Percentiles rank a stretch among this genome's conserved stretches.
Conservation (phyloP, 2,888 invertebrate species). For the Brachynemurus nebulosus region DNA sequence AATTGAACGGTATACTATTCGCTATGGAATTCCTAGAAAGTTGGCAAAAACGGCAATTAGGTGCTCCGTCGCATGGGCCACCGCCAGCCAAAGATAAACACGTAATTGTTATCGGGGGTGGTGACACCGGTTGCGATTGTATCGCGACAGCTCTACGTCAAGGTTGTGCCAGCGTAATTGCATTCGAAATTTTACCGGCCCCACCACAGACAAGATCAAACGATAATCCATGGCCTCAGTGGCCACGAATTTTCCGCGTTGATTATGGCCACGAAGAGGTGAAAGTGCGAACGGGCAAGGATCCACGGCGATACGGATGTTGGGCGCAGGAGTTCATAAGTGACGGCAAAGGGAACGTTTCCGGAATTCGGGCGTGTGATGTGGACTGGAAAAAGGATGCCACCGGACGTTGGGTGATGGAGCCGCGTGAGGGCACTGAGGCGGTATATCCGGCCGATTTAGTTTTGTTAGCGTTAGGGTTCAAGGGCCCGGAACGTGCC, state of each 20-base stretch:
- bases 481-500: slow-evolving; percentile 87
- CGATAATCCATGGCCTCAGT: slow-evolving; percentile 99
- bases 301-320: slow-evolving; percentile 87
- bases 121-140: slow-evolving; percentile 90
- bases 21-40: slow-evolving; percentile 96
- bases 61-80: slow-evolving; percentile 31
- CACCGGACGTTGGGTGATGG: slow-evolving; percentile 88
- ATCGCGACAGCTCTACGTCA: slow-evolving; percentile 92
- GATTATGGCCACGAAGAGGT: slow-evolving; percentile 98
- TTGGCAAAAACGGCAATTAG: slow-evolving; percentile 91
- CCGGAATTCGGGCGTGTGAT: slow-evolving; percentile 76
- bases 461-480: slow-evolving; percentile 96
- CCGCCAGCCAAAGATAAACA: slow-evolving; percentile 85
- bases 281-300: slow-evolving; percentile 68
- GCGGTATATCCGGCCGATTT: slow-evolving; percentile 75
- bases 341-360: slow-evolving; percentile 78
- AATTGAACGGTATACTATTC: slow-evolving; percentile 87
- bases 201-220: slow-evolving; percentile 66
- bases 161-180: slow-evolving; percentile 80
- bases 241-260: slow-evolving; percentile 89
- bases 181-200: slow-evolving; percentile 94
- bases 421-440: slow-evolving; percentile 66
- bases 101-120: slow-evolving; percentile 82
- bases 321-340: slow-evolving; percentile 91
- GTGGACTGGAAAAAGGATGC: slow-evolving; percentile 92